Base-by-base conservation (phyloP, 2,888 invertebrate species). In the Tenthredo livida region DNA sequence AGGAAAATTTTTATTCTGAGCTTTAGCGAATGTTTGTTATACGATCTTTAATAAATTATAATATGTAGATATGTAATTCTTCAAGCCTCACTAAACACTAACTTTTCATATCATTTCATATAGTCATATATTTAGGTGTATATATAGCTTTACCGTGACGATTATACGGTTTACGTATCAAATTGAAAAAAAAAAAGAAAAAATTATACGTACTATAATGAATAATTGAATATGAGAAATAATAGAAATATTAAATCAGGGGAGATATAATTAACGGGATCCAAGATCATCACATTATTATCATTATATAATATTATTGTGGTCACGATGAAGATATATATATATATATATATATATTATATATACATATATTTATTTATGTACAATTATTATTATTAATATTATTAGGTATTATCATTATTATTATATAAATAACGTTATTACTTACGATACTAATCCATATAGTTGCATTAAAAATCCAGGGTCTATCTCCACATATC, bases 291-390 rank as follows among this genome's bases (percentile, higher is more conserved):
- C 7, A n/a, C 7, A 43, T 43, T 43, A 73, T 43, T 29, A 43
- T 21, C 12, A 73, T 43, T 43, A 54, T 54, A 25, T 21, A 73
- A n/a, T 43, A n/a, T 43, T 25, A 17, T n/a, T n/a, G 25, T 21
- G 73, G 43, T 43, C 43, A 43, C 73, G 73, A 73, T 73, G 47
- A 73, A 43, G 43, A 58, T 61, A 21, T 67, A 37, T 37, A n/a
- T 29, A 29, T 29, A 29, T 1, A 29, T 29, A 29, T 29, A 29
- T 29, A 29, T 29, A 29, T 29, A 29, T 29, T 29, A 29, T 29
- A 2, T 37, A 37, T 37, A 37, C 7, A 67, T 73, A 33, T 73
- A 73, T 73, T 73, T 73, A 73, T 73, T 73, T 43, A 73, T 73
- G 43, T 40, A 43, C 73, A 25, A 40, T 21, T 37, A 40, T 73